These are phyloP conservation scores for Neosalanx taihuensis DNA, from an alignment of 2,797 vertebrate genomes.

Conservation along the genomic window DNA sequence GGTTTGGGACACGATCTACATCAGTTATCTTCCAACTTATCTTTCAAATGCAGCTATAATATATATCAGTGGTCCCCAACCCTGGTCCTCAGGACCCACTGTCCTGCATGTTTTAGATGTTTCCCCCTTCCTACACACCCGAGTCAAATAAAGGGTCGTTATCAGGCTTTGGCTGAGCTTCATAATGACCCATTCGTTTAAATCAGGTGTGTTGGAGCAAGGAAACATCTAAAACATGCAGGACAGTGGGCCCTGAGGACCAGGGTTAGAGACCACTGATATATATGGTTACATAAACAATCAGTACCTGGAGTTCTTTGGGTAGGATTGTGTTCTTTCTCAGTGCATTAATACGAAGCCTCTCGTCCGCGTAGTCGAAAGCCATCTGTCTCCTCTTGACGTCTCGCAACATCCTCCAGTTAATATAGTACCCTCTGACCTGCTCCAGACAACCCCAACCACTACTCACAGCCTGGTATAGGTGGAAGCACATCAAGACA, in stretches of 20 bases:
- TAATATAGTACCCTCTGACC: constrained; percentile 81
- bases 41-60: background rate
- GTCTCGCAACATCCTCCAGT: constrained; percentile 95
- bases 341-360: constrained; percentile 89
- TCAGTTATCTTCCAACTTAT: no score
- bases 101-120: no score
- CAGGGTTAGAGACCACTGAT: no score
- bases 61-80: no score
- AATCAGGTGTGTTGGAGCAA: no score
- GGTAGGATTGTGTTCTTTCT: constrained; percentile 93
- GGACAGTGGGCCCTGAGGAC: no score
- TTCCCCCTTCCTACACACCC: no score
- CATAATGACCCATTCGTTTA: no score
- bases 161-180: no score
- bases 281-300: background rate
- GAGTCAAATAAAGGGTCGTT: no score
- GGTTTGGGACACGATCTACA: background rate
- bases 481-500: background rate
- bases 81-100: no score
- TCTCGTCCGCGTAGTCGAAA: constrained; percentile 84
- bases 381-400: constrained; percentile 90
- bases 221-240: no score
- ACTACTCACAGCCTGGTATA: constrained; percentile 61
- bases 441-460: constrained; percentile 69
- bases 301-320: constrained; percentile 84